These are phyloP conservation scores for Trachymyrmex septentrionalis DNA, from an alignment of 1,140 invertebrate species.

Conservation along the genomic window DNA sequence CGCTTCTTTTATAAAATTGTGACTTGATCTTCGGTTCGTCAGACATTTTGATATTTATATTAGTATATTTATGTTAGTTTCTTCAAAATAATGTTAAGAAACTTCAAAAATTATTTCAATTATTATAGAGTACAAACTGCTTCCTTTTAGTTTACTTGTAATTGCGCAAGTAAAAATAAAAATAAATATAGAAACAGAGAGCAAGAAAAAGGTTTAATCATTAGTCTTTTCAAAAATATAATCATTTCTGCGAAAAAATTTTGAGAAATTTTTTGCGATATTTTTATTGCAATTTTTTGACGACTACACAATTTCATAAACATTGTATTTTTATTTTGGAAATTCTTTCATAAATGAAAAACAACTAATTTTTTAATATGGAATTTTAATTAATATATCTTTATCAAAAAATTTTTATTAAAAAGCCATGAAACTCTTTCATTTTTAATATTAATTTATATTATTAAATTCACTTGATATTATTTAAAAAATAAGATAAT, in stretches of 20 bases:
- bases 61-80: neutral
- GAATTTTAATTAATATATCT: slow-evolving; percentile 8
- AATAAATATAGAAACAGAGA: neutral
- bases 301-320: neutral
- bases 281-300: neutral
- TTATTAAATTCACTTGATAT: neutral
- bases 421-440: neutral
- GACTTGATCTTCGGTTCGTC: neutral
- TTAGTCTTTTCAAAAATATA: neutral
- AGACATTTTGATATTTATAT: neutral
- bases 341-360: neutral
- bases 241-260: neutral
- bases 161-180: neutral
- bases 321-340: neutral
- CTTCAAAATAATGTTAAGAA: neutral
- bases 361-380: neutral
- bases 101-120: neutral
- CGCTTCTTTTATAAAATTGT: neutral
- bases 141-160: neutral
- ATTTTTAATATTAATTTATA: slow-evolving; percentile 12
- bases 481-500: neutral
- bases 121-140: neutral
- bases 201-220: neutral
- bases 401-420: neutral
- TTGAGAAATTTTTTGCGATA: neutral